Evolutionary conservation across 2,113 vertebrate genomes (phyloP).

Genomic region (Nyctereutes procyonoides): DNA sequence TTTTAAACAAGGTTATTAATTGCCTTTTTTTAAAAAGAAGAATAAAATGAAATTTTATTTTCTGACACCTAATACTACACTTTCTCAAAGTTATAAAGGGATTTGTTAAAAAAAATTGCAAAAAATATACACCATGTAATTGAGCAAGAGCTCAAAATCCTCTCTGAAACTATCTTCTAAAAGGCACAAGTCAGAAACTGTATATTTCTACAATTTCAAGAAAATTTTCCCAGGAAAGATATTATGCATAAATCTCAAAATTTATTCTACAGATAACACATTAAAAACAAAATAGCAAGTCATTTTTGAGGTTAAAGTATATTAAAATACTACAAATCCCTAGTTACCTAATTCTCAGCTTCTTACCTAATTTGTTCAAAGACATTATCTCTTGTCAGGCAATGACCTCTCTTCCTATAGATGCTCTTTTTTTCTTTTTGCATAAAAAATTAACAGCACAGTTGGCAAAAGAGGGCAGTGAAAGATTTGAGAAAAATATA

Average conservation of each 20-base stretch:
- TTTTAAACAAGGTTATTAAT: neutral
- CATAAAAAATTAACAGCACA: neutral
- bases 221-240: slow-evolving; percentile 12
- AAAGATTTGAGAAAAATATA: neutral
- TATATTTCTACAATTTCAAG: neutral
- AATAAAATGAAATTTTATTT: neutral
- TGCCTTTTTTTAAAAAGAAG: neutral
- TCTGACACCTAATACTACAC: neutral
- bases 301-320: neutral
- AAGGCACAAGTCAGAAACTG: neutral
- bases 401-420: neutral
- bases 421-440: neutral
- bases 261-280: neutral
- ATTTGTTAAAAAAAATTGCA: neutral
- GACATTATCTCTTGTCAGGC: neutral
- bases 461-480: neutral
- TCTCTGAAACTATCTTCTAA: neutral
- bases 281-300: neutral
- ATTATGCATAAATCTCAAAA: slow-evolving; percentile 16
- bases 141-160: neutral
- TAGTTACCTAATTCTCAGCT: neutral
- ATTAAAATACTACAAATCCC: neutral
- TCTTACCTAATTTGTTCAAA: neutral
- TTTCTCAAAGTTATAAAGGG: slow-evolving; percentile 1
- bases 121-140: slow-evolving; percentile 1